phyloP scores from a whole-genome alignment of 2,113 vertebrate species.

The Urocolius indicus region DNA sequence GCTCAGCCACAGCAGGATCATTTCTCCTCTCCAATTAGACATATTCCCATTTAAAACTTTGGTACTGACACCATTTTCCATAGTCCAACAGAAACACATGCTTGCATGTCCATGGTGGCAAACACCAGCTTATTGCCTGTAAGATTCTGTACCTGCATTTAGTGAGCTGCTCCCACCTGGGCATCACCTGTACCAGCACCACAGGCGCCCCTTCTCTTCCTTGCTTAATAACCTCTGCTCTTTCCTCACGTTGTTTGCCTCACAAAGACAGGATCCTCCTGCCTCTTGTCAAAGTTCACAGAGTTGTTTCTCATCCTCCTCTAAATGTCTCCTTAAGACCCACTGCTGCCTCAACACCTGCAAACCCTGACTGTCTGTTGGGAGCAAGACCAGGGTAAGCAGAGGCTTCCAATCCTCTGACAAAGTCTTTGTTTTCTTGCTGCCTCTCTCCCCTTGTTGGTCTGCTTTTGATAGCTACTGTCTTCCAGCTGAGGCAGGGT shows the following conservation, averaged over 20 bases:
- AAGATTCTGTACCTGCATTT: neutral
- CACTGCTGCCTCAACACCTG: neutral
- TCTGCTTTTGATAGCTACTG: neutral
- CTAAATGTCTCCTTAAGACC: slow-evolving; percentile 29
- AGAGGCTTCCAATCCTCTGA: neutral
- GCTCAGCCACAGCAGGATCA: neutral
- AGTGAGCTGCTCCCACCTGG: neutral
- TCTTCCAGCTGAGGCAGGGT: neutral
- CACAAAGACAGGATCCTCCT: neutral
- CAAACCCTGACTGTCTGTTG: neutral
- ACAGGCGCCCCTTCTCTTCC: neutral
- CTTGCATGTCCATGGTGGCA: rapidly evolving
- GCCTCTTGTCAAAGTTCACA: slow-evolving; percentile 36
- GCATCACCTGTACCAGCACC: neutral
- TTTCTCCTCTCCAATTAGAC: neutral
- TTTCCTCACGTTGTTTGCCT: neutral
- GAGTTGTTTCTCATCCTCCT: neutral
- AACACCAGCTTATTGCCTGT: neutral
- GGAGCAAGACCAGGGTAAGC: neutral
- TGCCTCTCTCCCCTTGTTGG: rapidly evolving
- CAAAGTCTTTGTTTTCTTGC: neutral
- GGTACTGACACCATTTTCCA: neutral
- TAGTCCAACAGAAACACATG: rapidly evolving
- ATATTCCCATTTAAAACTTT: neutral
- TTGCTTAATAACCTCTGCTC: neutral